Conservation (phyloP, 1,140 invertebrate genomes). For the Cataglyphis hispanica region DNA sequence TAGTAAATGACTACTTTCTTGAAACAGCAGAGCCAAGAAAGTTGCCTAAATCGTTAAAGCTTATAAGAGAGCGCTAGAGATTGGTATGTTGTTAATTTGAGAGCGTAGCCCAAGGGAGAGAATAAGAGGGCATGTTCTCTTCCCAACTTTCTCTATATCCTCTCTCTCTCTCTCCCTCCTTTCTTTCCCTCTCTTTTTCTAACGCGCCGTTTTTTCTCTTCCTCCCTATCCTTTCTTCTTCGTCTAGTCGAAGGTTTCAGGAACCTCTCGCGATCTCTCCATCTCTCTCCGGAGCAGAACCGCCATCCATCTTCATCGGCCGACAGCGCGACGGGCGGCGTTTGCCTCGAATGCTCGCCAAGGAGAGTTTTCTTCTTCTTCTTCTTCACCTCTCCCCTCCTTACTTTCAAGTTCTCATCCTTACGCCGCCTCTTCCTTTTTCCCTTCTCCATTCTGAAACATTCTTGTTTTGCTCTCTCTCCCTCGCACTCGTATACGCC, state of each 20-base stretch:
- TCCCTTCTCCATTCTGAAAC: slow-evolving; percentile 73
- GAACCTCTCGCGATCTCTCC: slow-evolving; percentile 73
- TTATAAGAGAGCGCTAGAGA: slow-evolving; percentile 82
- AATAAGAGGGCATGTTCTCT: slow-evolving; percentile 78
- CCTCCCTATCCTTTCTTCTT: slow-evolving; percentile 58
- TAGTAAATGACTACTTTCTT: slow-evolving; percentile 33
- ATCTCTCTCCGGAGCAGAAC: slow-evolving; percentile 77
- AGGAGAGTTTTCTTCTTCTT: slow-evolving; percentile 82
- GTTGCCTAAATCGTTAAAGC: slow-evolving; percentile 80
- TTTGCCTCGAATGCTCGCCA: slow-evolving; percentile 87
- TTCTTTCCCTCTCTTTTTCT: slow-evolving; percentile 74
- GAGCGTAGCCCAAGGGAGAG: slow-evolving; percentile 82
- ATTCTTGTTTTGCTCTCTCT: slow-evolving; percentile 78
- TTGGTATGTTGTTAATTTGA: slow-evolving; percentile 86
- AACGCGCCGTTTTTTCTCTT: slow-evolving; percentile 62
- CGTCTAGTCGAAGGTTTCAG: slow-evolving; percentile 64
- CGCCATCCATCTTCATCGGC: slow-evolving; percentile 87
- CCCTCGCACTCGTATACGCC: slow-evolving; percentile 72
- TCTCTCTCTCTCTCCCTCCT: slow-evolving; percentile 46
- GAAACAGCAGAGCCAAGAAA: slow-evolving; percentile 50
- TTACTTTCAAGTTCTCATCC: slow-evolving; percentile 68
- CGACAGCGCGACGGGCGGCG: slow-evolving; percentile 87
- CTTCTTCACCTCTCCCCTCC: slow-evolving; percentile 57
- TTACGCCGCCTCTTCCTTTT: slow-evolving; percentile 60
- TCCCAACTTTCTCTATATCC: slow-evolving; percentile 75